phyloP scores from a whole-genome alignment of 2,797 vertebrate species.

The Numenius phaeopus region DNA sequence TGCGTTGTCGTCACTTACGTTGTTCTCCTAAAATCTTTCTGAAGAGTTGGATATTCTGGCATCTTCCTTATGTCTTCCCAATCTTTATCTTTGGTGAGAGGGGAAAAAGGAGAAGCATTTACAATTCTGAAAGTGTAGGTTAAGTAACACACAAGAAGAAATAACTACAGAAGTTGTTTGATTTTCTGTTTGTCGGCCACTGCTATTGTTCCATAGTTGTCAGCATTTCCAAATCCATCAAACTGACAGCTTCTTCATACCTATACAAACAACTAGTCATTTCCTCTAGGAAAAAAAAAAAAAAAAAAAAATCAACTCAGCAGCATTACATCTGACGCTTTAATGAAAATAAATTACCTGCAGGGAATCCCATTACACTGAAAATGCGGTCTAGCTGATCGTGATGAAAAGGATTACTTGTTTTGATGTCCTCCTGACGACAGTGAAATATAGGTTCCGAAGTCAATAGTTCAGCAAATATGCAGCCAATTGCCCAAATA shows the following conservation, averaged over 20 bases:
- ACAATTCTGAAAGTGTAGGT: not conserved
- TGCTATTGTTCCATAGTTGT: not conserved
- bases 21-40: slow-evolving; percentile 98
- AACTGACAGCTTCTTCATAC: not conserved
- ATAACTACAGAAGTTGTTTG: not conserved
- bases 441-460: slow-evolving; percentile 99
- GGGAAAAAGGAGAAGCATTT: slow-evolving; percentile 26
- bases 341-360: slow-evolving; percentile 86
- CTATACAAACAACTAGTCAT: not conserved
- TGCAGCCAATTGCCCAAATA: slow-evolving; percentile 98
- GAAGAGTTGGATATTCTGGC: slow-evolving; percentile 97
- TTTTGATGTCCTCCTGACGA: slow-evolving; percentile 99
- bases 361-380: slow-evolving; percentile 98
- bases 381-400: slow-evolving; percentile 98
- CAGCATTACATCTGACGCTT: not conserved
- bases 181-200: not conserved
- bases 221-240: slow-evolving; percentile 37
- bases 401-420: slow-evolving; percentile 98
- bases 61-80: slow-evolving; percentile 99
- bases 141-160: slow-evolving; percentile 11
- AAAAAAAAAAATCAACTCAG: not conserved
- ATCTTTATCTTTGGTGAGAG: slow-evolving; percentile 89
- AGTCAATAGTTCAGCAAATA: slow-evolving; percentile 96
- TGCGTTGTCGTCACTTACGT: slow-evolving; percentile 85
- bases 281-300: not conserved